These are phyloP conservation scores for Athalia rosae DNA, from an alignment of 2,888 invertebrate genomes.

Conservation along the genomic window DNA sequence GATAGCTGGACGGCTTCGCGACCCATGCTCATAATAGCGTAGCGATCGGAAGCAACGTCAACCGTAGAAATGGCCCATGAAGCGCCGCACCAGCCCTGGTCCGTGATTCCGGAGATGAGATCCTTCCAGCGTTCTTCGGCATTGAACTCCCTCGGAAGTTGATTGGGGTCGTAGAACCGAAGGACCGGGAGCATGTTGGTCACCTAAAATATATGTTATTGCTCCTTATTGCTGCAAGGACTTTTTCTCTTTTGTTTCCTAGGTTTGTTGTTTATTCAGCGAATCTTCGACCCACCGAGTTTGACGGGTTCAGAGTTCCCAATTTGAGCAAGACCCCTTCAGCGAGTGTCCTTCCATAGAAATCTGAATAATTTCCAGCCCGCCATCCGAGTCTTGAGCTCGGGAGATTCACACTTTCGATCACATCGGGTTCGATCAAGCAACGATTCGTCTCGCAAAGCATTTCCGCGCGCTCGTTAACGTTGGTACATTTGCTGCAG, in stretches of 20 bases:
- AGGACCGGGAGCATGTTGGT: constrained; percentile 77
- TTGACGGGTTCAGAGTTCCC: constrained; percentile 80
- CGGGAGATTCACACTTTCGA: constrained; percentile 80
- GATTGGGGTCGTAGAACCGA: constrained; percentile 77
- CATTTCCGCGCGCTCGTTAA: constrained; percentile 73
- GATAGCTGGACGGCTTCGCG: constrained; percentile 83
- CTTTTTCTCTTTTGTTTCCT: not conserved
- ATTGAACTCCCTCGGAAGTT: constrained; percentile 85
- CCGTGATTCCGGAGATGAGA: constrained; percentile 81
- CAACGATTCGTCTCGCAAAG: constrained; percentile 85
- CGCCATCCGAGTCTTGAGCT: constrained; percentile 80
- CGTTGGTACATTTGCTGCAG: constrained; percentile 77
- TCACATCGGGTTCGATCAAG: constrained; percentile 82
- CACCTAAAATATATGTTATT: constrained; percentile 55
- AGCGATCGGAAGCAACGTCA: constrained; percentile 86
- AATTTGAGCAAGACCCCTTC: constrained; percentile 87
- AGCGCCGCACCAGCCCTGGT: constrained; percentile 88
- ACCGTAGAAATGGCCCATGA: constrained; percentile 96
- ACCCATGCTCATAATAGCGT: constrained; percentile 90
- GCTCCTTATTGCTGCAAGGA: not conserved
- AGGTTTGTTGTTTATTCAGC: not conserved
- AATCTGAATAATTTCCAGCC: constrained; percentile 87
- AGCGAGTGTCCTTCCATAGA: constrained; percentile 87
- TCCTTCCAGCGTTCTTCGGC: constrained; percentile 84
- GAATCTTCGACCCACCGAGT: constrained; percentile 70